Conservation (phyloP, 2,113 vertebrate species). For the Nycticryphes semicollaris region DNA sequence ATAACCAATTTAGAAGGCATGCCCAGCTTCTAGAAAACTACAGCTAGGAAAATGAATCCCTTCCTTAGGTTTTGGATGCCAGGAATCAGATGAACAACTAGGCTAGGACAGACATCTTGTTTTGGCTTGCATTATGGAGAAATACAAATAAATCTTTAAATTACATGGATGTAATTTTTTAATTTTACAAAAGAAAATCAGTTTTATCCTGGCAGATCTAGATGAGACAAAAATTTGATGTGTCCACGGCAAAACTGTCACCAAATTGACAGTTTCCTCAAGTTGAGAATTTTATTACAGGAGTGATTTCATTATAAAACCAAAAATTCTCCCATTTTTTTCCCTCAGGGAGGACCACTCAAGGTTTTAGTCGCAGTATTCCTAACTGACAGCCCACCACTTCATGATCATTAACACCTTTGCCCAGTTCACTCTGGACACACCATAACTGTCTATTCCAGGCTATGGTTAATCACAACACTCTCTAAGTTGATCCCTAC, state of each 20-base stretch:
- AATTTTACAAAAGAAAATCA: not conserved
- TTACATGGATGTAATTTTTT: not conserved
- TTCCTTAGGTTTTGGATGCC: not conserved
- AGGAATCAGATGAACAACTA: not conserved
- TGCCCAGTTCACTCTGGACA: not conserved
- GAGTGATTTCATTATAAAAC: not conserved
- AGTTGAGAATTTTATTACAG: not conserved
- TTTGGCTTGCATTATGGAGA: not conserved
- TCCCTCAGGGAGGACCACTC: not conserved
- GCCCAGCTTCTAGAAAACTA: constrained; percentile 5
- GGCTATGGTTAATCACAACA: not conserved
- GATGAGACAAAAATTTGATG: not conserved
- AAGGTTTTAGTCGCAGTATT: not conserved
- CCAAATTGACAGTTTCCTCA: not conserved
- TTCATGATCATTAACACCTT: not conserved
- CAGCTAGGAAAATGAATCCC: not conserved
- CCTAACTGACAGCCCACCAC: not conserved
- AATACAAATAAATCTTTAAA: not conserved
- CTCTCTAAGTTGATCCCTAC: not conserved
- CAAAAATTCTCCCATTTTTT: not conserved
- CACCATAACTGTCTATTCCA: not conserved
- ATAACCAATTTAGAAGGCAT: constrained; percentile 37
- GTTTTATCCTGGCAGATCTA: not conserved
- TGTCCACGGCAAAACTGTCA: not conserved
- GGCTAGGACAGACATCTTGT: not conserved